Evolutionary conservation across 2,797 vertebrate genomes (phyloP), one percentile per base, ranked within the genome.

Genomic region (Sebastes hubbsi): DNA sequence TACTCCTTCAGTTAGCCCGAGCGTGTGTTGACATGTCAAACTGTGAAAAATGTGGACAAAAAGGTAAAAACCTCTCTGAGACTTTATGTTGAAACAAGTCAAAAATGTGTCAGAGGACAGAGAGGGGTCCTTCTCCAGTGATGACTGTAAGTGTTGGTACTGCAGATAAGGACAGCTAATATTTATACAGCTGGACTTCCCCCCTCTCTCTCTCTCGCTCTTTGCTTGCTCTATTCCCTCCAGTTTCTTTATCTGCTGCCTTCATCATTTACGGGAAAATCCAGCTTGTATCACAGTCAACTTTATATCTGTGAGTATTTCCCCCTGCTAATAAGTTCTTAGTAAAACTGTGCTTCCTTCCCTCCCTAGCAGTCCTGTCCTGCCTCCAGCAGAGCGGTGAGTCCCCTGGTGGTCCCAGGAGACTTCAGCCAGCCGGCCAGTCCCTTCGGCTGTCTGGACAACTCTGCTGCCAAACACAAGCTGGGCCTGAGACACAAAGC

Each of bases 391-490:
- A 74, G 91, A 77, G 92, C 94, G 0, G 75, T 90, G 73, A 95
- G 92, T 88, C 96, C 96, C 81, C 94, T 93, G 34, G 90, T 87
- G 27, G 91, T 94, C 89, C 94, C 94, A 0, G 29, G 90, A 32
- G 97, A 97, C 88, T 98, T 98, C 90, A 95, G 93, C 67, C 89
- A 84, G 64, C 96, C 96, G 8, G 95, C 96, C 82, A 97, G 91
- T 76, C 93, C 94, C 1, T 79, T 95, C 0, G 88, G 89, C 81
- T 98, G 96, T 79, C 94, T 98, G 92, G 96, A 98, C 84, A 97
- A 95, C 89, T 97, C 97, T 2, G 96, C 97, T 52, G 97, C 97
- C 88, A 95, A 90, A 87, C 96, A 98, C 94, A 97, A 95, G 86
- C 96, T 97, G 77, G 95, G 95, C 27, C 91, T 99, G 83, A 96